Base-by-base conservation (phyloP, 2,888 invertebrate genomes). In the Acronicta leporina region DNA sequence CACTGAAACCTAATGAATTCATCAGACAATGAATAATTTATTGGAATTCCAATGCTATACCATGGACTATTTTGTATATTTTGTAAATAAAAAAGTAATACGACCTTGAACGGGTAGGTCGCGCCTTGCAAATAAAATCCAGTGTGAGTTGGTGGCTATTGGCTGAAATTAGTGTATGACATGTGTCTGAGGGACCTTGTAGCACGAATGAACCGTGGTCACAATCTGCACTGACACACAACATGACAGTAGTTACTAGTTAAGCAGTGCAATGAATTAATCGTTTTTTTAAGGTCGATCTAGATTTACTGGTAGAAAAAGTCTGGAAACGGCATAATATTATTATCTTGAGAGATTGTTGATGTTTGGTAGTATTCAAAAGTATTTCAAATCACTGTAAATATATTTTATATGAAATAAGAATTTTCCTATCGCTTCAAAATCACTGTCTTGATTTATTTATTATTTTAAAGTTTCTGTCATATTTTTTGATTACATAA, bases 131-230 rank as follows among this genome's bases (percentile, higher is more conserved):
- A 52, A 63, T 71, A 30, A 57, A 74, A 67, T 68, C 61, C 54
- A 47, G 61, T 61, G 40, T 46, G 44, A 14, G 65, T 73, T 58
- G 63, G 53, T 35, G 45, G 11, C 43, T 62, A 65, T 71, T 65
- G 57, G 61, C 59, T 65, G 59, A 61, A 75, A 77, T 67, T 75
- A 58, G 40, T 30, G 51, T 41, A 33, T 55, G 50, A 46, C 60
- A 63, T 48, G 11, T 35, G 11, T 13, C 27, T 43, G 11, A 40
- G 10, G 35, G 56, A 68, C 69, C 74, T 61, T 68, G 73, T 49
- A 56, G 16, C 44, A 46, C 52, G 41, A 56, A 56, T 41, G 61
- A 50, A 50, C 33, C 20, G 48, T 44, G 16, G 45, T 59, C 42
- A 13, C 44, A 11, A 57, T 38, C 40, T 52, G 33, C 38, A 5